Base-by-base conservation (phyloP, 2,888 invertebrate species). In the Gymnoscelis rufifasciata region DNA sequence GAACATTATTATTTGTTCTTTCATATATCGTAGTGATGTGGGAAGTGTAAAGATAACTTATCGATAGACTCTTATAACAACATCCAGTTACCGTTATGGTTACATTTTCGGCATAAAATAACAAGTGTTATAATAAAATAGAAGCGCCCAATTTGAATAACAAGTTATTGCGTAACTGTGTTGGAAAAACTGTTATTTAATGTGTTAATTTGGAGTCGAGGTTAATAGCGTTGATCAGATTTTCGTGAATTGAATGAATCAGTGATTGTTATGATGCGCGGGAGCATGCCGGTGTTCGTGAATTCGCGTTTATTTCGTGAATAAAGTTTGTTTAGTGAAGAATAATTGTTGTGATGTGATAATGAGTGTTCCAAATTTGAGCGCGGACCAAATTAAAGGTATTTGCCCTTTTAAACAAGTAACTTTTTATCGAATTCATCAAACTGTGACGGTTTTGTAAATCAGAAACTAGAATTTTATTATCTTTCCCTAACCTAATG, bases 321-420 rank as follows among this genome's bases (percentile, higher is more conserved):
- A 31, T 31, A 31, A 31, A 31, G 31, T 5, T 31, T 19, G 19
- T 19, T 19, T 3, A 28, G 14, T 31, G 14, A 31, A 33, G 13
- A 31, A 14, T 14, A 47, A 41, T 42, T 47, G 31, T 27, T 33
- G 47, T 51, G 51, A 29, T 39, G 51, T 47, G 51, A 71, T 55
- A 57, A 83, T 87, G 83, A 87, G 87, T 74, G 87, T 88, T 56
- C 88, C 88, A 38, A 87, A 88, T 79, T 78, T 88, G 62, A 86
- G 77, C 57, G 75, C 71, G 56, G 82, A 78, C 65, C 82, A 83
- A 74, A 80, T 87, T 52, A 82, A 82, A 83, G 87, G 87, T 88
- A 68, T 43, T 42, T 23, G 10, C 10, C 7, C 7, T 7, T 11
- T 23, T 28, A 10, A n/a, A 15, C 6, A n/a, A 6, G 26, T 26